phyloP scores from a whole-genome alignment of 2,797 vertebrate species.

The Poeciliopsis turneri region DNA sequence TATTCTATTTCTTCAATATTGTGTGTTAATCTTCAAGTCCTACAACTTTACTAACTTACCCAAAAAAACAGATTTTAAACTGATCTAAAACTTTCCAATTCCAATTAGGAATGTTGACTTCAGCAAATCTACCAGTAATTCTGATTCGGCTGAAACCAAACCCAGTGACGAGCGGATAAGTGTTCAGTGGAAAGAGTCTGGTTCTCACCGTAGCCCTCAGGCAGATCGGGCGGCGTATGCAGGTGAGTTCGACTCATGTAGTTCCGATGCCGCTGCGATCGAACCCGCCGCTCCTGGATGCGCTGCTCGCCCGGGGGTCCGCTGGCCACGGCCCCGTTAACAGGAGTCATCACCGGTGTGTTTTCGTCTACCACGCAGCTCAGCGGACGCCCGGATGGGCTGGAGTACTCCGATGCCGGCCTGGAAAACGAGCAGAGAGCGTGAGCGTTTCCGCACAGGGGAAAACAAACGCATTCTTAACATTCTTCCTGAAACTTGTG shows the following conservation, averaged over 20 bases:
- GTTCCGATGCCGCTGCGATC: slow-evolving; percentile 93
- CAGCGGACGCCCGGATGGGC: slow-evolving; percentile 89
- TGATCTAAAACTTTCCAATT: not conserved
- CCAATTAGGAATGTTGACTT: not conserved
- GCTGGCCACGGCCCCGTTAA: slow-evolving; percentile 89
- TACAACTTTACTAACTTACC: not conserved
- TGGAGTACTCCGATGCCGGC: slow-evolving; percentile 93
- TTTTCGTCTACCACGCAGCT: slow-evolving; percentile 95
- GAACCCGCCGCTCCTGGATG: slow-evolving; percentile 88
- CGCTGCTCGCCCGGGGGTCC: slow-evolving; percentile 86
- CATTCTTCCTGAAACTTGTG: not conserved
- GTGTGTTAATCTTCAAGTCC: not conserved
- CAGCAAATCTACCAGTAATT: not conserved
- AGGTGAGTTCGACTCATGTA: slow-evolving; percentile 97
- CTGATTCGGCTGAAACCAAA: not conserved
- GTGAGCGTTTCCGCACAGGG: not conserved
- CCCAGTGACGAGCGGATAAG: not conserved
- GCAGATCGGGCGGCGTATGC: slow-evolving; percentile 92
- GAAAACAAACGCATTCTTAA: not conserved
- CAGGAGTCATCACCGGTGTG: slow-evolving; percentile 86
- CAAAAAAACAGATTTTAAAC: not conserved
- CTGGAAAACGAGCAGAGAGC: slow-evolving; percentile 61
- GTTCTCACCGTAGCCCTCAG: slow-evolving; percentile 91
- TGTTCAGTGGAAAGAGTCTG: not conserved
- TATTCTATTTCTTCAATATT: not conserved